Conservation (phyloP, 2,797 vertebrate genomes). For the Neosilurus hyrtlii region DNA sequence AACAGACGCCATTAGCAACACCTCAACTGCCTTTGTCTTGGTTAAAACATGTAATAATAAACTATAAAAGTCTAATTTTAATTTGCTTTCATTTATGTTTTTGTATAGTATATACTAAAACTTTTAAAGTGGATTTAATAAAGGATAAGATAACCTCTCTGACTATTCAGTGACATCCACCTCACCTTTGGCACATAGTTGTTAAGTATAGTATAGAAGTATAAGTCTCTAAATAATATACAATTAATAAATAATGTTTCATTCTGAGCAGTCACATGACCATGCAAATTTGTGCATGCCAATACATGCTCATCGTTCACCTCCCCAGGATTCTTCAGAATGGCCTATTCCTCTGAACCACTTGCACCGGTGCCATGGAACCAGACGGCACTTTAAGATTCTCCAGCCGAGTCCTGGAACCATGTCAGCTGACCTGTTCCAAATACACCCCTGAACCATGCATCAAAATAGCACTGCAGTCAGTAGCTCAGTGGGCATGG, state of each 20-base stretch:
- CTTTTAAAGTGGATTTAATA: too few relatives aligned
- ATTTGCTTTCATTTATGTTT: too few relatives aligned
- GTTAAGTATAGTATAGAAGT: too few relatives aligned
- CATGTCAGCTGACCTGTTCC: constrained; percentile 66
- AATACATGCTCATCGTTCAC: constrained; percentile 21
- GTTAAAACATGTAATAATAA: too few relatives aligned
- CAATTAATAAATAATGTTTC: not conserved
- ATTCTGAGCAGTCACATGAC: not conserved
- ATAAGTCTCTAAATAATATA: too few relatives aligned
- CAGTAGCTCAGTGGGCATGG: constrained; percentile 53
- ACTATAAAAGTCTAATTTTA: too few relatives aligned
- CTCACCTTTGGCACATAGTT: too few relatives aligned
- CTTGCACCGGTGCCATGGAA: constrained; percentile 60
- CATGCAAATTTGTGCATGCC: constrained; percentile 25
- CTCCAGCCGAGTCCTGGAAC: constrained; percentile 61
- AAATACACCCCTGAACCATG: constrained; percentile 66
- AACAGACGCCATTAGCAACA: too few relatives aligned
- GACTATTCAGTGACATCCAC: too few relatives aligned
- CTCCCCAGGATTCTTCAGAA: constrained; percentile 34
- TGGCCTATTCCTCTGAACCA: constrained; percentile 33
- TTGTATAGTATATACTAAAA: too few relatives aligned
- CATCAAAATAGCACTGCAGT: constrained; percentile 53
- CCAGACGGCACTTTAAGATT: constrained; percentile 72
- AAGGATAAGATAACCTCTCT: too few relatives aligned
- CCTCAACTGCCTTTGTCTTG: too few relatives aligned